Base-by-base conservation (phyloP, 2,888 invertebrate species). In the Panopea generosa region DNA sequence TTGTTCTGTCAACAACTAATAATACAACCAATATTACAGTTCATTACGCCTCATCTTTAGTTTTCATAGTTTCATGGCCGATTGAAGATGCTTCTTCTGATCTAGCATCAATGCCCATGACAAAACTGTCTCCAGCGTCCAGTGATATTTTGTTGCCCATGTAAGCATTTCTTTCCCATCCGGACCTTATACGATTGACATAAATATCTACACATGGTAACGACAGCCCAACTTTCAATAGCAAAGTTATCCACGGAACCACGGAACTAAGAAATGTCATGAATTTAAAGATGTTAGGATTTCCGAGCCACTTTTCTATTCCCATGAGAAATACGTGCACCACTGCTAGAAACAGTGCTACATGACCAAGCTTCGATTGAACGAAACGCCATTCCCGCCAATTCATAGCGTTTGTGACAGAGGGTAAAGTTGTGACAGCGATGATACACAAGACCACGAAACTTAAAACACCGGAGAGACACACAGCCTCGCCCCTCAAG, bases 361-460 rank as follows among this genome's bases (percentile, higher is more conserved):
- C 53, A 56, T 86, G 82, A 29, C 90, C 89, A 3, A 89, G 47
- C 38, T 84, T 83, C 18, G 89, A 88, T 70, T 89, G 89, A n/a
- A 90, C 80, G 60, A 87, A 87, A 11, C 86, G 69, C 90, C 90
- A 90, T 66, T 90, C 90, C 9, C 86, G 73, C 90, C 90, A 90
- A 68, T 89, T 90, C 4, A 90, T 61, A 11, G 82, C 61, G 49
- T 86, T 85, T 0, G 83, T 83, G 20, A 90, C 85, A 7, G 88
- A 86, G 2, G 88, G 89, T 11, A 90, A 75, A 0, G 89, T 86
- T 0, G 88, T 79, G 7, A 86, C 56, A 38, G 86, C 87, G 14
- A 89, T 68, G 20, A 88, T 50, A 45, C 84, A 84, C 66, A 91
- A 74, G n/a, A 86, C 45, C 26, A 88, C 52, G 55, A 87, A 85